A percentile compares a stretch with the other conserved stretches of the same genome.
Evolutionary conservation across 2,797 vertebrate genomes (phyloP).

Genomic region (Neopelma chrysocephalum): DNA sequence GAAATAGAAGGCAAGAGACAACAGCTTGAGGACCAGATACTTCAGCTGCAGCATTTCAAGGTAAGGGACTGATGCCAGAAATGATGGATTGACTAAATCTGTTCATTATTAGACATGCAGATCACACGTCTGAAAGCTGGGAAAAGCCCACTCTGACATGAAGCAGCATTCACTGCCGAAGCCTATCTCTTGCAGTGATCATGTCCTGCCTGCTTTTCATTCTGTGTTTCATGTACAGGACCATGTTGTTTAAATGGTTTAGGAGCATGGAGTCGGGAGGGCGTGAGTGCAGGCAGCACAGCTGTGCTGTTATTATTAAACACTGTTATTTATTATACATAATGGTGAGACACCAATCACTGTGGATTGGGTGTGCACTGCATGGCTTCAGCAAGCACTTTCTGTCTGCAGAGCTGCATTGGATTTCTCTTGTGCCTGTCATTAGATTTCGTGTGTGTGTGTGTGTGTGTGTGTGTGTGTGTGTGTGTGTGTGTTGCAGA

Average conservation of each 20-base stretch:
- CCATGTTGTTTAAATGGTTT: neutral
- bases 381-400: conserved; percentile 31
- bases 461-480: neutral
- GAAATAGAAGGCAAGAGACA: conserved; percentile 95
- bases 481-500: neutral
- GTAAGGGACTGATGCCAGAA: conserved; percentile 76
- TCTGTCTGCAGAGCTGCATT: conserved; percentile 11
- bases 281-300: neutral
- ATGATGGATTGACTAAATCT: conserved; percentile 41
- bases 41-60: conserved; percentile 97
- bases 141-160: conserved; percentile 58
- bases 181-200: conserved; percentile 43
- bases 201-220: conserved; percentile 38
- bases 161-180: conserved; percentile 17
- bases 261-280: neutral
- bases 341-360: neutral
- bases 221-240: conserved; percentile 22
- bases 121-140: conserved; percentile 64
- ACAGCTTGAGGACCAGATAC: conserved; percentile 93
- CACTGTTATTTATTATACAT: conserved; percentile 22
- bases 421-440: conserved; percentile 25
- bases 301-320: neutral
- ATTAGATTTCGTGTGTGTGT: neutral
- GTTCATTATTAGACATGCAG: conserved; percentile 70
- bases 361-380: conserved; percentile 44